A percentile compares a stretch with the other conserved stretches of the same genome.
These are phyloP conservation scores for Encarsia formosa DNA, from an alignment of 2,888 invertebrate genomes.

Conservation along the genomic window DNA sequence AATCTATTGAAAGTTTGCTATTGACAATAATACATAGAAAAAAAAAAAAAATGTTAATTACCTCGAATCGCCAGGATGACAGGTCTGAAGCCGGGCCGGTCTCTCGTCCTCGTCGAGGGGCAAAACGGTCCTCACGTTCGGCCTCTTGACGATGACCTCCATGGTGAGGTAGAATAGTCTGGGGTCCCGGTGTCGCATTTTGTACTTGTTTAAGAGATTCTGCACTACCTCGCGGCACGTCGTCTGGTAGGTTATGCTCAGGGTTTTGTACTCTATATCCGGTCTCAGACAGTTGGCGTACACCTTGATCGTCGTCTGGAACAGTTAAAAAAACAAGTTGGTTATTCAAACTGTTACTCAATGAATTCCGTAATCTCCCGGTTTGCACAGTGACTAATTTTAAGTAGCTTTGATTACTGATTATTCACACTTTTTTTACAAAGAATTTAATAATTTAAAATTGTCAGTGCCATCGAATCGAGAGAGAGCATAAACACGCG, in stretches of 20 bases:
- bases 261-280: conserved; percentile 93
- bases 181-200: conserved; percentile 89
- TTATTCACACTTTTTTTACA: too few relatives aligned
- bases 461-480: too few relatives aligned
- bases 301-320: conserved; percentile 87
- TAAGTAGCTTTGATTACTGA: too few relatives aligned
- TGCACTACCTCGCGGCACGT: conserved; percentile 82
- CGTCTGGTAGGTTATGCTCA: conserved; percentile 84
- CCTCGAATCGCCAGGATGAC: conserved; percentile 93
- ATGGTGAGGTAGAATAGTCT: conserved; percentile 90
- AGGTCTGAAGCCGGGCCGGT: conserved; percentile 87
- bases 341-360: too few relatives aligned
- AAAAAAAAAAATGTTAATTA: conserved; percentile 37
- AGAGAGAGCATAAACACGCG: neutral
- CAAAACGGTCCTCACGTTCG: conserved; percentile 76
- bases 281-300: conserved; percentile 84
- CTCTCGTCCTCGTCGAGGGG: conserved; percentile 83
- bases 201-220: conserved; percentile 80
- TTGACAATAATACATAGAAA: too few relatives aligned
- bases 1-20: too few relatives aligned
- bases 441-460: too few relatives aligned
- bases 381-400: too few relatives aligned
- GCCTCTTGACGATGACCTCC: conserved; percentile 85
- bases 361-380: too few relatives aligned
- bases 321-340: conserved; percentile 22